Base-by-base conservation (phyloP, 2,113 vertebrate species). In the Apaloderma vittatum region DNA sequence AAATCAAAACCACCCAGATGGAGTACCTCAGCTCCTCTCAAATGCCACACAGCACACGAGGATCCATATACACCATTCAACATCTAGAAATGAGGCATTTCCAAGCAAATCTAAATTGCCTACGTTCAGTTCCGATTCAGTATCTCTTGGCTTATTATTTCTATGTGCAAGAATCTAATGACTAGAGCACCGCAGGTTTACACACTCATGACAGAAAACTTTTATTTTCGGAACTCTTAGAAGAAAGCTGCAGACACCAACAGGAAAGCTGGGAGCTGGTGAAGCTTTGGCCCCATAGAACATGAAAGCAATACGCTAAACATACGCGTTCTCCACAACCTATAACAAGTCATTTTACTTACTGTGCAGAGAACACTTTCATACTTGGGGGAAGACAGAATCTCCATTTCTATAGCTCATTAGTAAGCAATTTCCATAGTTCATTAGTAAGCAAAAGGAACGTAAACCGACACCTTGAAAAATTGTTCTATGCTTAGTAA, bases 361-460 rank as follows among this genome's bases (percentile, higher is more conserved):
- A 36, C 90, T 75, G 70, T 6, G 57, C 10, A 37, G 67, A 86
- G 82, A 92, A 80, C 22, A 22, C 51, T 94, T 92, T 55, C 80
- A 32, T 63, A 88, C 82, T 52, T 74, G 59, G 63, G 51, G 95
- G 76, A 83, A 83, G 51, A 75, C 75, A 90, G 55, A 88, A 88
- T 91, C 94, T 89, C 89, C 73, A 87, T 93, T 95, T 95, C 79
- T 74, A 93, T 89, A 96, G 72, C 84, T 96, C 93, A 95, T 97
- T 95, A 97, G 91, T 87, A 97, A 93, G 65, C 91, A 68, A 96
- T 96, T 96, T 96, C 89, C 91, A 96, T 96, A 96, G 96, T 52
- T 93, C 94, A 96, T 94, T 90, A 96, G 90, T 80, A 93, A 94
- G 86, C 90, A 94, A 93, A 90, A 94, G 88, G 65, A 93, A 96